Evolutionary conservation across 2,113 vertebrate genomes (phyloP), one percentile per base, ranked within the genome.

Genomic region (Pteruthius melanotis): DNA sequence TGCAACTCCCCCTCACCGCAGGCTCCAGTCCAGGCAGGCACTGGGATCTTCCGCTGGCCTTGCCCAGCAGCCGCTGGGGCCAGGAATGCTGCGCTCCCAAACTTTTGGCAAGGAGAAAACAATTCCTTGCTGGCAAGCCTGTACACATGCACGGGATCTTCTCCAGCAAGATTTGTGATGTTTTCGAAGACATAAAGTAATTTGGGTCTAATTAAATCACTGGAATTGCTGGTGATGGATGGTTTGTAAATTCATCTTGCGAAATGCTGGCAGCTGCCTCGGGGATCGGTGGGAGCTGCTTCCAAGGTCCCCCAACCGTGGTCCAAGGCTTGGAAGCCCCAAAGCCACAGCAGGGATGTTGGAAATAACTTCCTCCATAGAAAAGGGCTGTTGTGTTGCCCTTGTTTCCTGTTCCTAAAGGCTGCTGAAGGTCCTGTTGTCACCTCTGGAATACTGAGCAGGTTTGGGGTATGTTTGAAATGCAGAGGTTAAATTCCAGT

Each of bases 301-400:
- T 23, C 54, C 6, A 0, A 57, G 18, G 50, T 42, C 42, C 37
- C 21, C 5, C n/a, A 77, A 0, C 21, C 27, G 0, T 1, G 2
- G 42, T 28, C 63, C 75, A 47, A 70, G 44, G 35, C 1, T 35
- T 44, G 44, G 26, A 78, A 61, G 19, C 52, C 40, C 56, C 31
- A 59, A 54, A 92, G 33, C 52, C 4, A 1, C 27, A 30, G 44
- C 30, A 74, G 30, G 30, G 47, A 6, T 40, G n/a, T 24, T 70
- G 54, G 47, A 66, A 91, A 31, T 13, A n/a, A 15, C 20, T 63
- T 52, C 19, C 78, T 81, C 77, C 20, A 19, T 3, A 3, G 49
- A 40, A 28, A 12, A 63, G 39, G 59, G 39, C 28, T 83, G 44
- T 35, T 13, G 14, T 35, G 19, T 15, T 57, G 39, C 63, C 26